phyloP scores from a whole-genome alignment of 2,888 invertebrate species.

The Chrysotoxum bicinctum region DNA sequence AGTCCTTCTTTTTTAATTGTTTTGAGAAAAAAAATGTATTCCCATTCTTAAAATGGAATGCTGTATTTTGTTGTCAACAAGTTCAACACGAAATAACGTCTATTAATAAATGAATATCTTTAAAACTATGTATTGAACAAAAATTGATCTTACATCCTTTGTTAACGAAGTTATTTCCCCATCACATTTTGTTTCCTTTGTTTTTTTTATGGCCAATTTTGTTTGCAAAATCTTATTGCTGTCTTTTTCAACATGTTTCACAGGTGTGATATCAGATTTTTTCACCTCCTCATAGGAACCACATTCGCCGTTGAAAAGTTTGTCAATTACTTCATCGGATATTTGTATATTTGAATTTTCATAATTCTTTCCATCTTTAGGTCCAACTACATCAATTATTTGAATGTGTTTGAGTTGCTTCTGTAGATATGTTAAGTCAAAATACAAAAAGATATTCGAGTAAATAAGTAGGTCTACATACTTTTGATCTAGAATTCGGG shows the following conservation, averaged over 20 bases:
- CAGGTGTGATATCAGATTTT: slow-evolving; percentile 47
- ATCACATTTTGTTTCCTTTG: slow-evolving; percentile 30
- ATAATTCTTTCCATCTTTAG: slow-evolving; percentile 75
- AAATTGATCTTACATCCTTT: slow-evolving; percentile 29
- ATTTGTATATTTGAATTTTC: slow-evolving; percentile 77
- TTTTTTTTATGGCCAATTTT: neutral
- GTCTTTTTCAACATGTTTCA: slow-evolving; percentile 16
- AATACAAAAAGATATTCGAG: neutral
- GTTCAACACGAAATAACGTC: too few species aligned
- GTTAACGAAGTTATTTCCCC: neutral
- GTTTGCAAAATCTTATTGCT: slow-evolving; percentile 23
- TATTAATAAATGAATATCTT: neutral
- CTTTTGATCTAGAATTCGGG: slow-evolving; percentile 78
- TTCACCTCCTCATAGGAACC: slow-evolving; percentile 78
- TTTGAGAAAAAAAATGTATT: too few species aligned
- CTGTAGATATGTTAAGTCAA: slow-evolving; percentile 7
- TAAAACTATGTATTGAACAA: neutral
- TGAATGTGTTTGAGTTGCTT: slow-evolving; percentile 77
- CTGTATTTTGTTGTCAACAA: too few species aligned
- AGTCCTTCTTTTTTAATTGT: too few species aligned
- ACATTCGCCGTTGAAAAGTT: slow-evolving; percentile 80
- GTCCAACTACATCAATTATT: slow-evolving; percentile 78
- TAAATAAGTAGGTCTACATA: neutral
- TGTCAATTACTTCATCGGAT: slow-evolving; percentile 80
- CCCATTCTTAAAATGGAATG: too few species aligned